Base-by-base conservation (phyloP, 2,888 invertebrate species). In the Calameuta idolon region DNA sequence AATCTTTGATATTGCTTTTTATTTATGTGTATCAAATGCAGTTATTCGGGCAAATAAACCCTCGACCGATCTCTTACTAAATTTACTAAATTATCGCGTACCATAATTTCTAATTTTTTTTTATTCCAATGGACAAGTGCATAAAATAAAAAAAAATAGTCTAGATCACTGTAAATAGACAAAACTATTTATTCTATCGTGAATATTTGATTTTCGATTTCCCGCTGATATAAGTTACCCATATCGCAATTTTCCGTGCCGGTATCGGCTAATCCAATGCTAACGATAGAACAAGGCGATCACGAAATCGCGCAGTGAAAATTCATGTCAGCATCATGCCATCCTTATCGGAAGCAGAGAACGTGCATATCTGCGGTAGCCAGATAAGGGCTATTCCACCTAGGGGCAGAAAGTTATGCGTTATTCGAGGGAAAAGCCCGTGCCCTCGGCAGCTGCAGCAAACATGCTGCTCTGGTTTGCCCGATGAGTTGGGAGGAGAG, bases 321-420 rank as follows among this genome's bases (percentile, higher is more conserved):
- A 71, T 71, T 71, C 71, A 34, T 31, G 34, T 71, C 34, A 34
- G 71, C 71, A 12, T 71, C 71, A 33, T 34, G 33, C 71, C 71
- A 23, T 9, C 30, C 71, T 71, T 71, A 71, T 71, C 30, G 34
- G 33, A 15, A 34, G 31, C 71, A 33, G 55, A 34, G 71, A 71
- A 71, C 71, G 76, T 78, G 78, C 78, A 76, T 76, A 75, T 78
- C 78, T 76, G 75, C 73, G 75, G 55, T 73, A 78, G 73, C 73
- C 71, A 78, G 78, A 78, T 78, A 78, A 78, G 78, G 78, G 40
- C 69, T 75, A 35, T 78, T 75, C 68, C 73, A 78, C 78, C 78
- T 73, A 75, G 75, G 78, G 76, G 73, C 76, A 73, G 78, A 78
- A 78, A 78, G 78, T 78, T 78, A 78, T 78, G 78, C 78, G 76